Evolutionary conservation across 2,888 invertebrate species (phyloP).

Genomic region (Boloria selene): DNA sequence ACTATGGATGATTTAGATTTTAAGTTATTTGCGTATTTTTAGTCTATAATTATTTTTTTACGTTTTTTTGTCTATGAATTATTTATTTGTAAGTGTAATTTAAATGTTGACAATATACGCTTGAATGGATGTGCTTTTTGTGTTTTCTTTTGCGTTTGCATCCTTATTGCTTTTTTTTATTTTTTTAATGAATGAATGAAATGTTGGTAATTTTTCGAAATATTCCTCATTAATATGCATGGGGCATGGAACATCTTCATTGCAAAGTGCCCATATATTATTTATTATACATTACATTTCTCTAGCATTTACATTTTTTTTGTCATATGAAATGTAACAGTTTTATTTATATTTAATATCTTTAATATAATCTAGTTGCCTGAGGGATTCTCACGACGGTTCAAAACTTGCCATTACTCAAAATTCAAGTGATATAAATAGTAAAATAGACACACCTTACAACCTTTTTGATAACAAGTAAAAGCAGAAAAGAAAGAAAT

Average conservation of each 20-base stretch:
- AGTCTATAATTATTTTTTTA: slow-evolving; percentile 39
- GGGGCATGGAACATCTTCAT: slow-evolving; percentile 4
- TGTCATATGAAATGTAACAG: too few relatives aligned
- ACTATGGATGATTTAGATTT: slow-evolving; percentile 21
- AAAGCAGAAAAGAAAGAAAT: too few relatives aligned
- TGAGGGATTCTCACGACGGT: too few relatives aligned
- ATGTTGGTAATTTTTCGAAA: neutral
- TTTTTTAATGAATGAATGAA: neutral
- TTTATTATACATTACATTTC: too few relatives aligned
- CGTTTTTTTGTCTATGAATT: slow-evolving; percentile 49
- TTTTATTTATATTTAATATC: too few relatives aligned
- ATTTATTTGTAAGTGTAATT: slow-evolving; percentile 70
- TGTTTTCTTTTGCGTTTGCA: slow-evolving; percentile 55
- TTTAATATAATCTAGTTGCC: too few relatives aligned
- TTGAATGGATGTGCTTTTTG: slow-evolving; percentile 66
- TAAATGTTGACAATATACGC: slow-evolving; percentile 77
- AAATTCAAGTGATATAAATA: too few relatives aligned
- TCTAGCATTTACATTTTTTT: too few relatives aligned
- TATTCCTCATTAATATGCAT: slow-evolving; percentile 14
- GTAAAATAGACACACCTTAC: too few relatives aligned
- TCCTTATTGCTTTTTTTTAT: slow-evolving; percentile 25
- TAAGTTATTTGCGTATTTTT: slow-evolving; percentile 29
- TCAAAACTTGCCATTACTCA: too few relatives aligned
- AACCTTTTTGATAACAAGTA: too few relatives aligned
- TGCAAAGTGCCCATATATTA: neutral